These are phyloP conservation scores for Temnopleurus reevesii DNA, from an alignment of 53 echinoderm and acorn worm genomes.

Conservation along the genomic window DNA sequence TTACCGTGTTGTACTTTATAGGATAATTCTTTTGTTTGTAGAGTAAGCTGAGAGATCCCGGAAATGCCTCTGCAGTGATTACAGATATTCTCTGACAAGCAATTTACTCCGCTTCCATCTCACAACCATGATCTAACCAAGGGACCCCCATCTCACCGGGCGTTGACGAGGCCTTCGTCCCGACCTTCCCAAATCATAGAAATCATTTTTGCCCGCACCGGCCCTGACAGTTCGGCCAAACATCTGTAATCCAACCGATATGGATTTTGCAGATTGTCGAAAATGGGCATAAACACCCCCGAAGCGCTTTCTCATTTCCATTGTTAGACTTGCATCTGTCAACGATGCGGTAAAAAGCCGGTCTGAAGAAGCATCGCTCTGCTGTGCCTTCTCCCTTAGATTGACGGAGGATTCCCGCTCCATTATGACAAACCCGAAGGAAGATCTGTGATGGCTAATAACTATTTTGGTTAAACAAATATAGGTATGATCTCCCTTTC, in stretches of 20 bases:
- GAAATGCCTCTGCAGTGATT: neutral
- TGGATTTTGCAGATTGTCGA: constrained; percentile 63
- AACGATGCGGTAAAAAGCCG: constrained; percentile 52
- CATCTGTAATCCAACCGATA: constrained; percentile 59
- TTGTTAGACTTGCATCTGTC: constrained; percentile 54
- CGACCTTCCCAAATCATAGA: constrained; percentile 49
- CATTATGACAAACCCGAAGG: constrained; percentile 22
- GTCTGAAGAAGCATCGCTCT: constrained; percentile 42
- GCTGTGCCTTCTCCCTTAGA: no score
- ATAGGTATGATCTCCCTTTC: no score
- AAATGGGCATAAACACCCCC: constrained; percentile 60
- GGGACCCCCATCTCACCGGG: neutral
- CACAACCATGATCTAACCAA: neutral
- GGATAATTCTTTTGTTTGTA: constrained; percentile 30
- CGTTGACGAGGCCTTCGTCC: constrained; percentile 35
- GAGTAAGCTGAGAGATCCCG: constrained; percentile 12
- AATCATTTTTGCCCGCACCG: constrained; percentile 44
- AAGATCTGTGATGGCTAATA: constrained; percentile 20
- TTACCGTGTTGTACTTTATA: constrained; percentile 29
- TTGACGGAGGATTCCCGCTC: neutral
- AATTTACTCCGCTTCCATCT: constrained; percentile 24
- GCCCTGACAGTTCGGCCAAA: constrained; percentile 51
- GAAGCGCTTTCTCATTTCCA: constrained; percentile 44
- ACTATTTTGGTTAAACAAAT: no score
- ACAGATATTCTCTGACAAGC: constrained; percentile 49